Conservation (phyloP, 2,888 invertebrate genomes). For the Heteromyza rotundicornis region DNA sequence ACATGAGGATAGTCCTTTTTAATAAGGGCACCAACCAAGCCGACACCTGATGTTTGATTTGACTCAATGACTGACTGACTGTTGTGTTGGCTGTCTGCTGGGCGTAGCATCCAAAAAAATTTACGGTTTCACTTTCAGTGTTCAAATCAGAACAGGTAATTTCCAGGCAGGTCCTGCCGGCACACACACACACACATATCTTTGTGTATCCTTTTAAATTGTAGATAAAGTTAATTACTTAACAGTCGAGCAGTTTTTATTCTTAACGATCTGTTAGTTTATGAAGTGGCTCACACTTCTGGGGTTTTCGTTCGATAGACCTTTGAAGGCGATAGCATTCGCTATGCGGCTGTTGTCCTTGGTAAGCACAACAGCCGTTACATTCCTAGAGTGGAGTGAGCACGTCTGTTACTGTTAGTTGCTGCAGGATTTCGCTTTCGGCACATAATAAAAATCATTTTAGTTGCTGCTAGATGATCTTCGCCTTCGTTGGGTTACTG, state of each 20-base stretch:
- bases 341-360: conserved; percentile 24
- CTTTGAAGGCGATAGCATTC: no score
- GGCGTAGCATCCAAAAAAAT: conserved; percentile 28
- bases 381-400: conserved; percentile 5
- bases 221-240: conserved; percentile 49
- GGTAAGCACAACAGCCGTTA: not conserved
- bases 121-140: conserved; percentile 55
- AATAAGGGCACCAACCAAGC: conserved; percentile 32
- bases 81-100: conserved; percentile 29
- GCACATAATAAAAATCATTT: conserved; percentile 20
- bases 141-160: conserved; percentile 57
- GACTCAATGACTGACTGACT: no score
- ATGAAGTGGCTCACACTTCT: conserved; percentile 51
- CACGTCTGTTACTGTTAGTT: conserved; percentile 10
- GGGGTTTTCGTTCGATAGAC: conserved; percentile 9
- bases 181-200: no score
- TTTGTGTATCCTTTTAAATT: conserved; percentile 6
- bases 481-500: not conserved
- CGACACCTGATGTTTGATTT: conserved; percentile 56
- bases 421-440: conserved; percentile 13
- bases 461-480: not conserved
- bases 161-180: conserved; percentile 16
- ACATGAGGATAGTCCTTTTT: conserved; percentile 13
- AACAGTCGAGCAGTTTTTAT: conserved; percentile 13
- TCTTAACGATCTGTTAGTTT: conserved; percentile 55